Evolutionary conservation across 2,113 vertebrate genomes (phyloP), one percentile per base, ranked within the genome.

Genomic region (Chlorodrepanis virens): DNA sequence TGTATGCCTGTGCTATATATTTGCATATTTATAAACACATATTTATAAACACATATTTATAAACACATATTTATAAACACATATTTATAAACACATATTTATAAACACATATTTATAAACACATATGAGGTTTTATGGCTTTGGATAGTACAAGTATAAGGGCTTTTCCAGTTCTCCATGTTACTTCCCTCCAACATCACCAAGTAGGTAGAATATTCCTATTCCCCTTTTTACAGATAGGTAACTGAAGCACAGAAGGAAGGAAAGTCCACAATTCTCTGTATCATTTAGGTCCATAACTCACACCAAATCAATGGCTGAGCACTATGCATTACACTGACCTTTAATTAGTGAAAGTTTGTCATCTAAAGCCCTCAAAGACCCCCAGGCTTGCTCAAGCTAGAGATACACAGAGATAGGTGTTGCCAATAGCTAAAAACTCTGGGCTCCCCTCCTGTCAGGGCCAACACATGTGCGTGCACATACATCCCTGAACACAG

Each of bases 381-480:
- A 39, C 28, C 17, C 24, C 69, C 28, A 64, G 47, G 4, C 4
- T 80, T 56, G 9, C 35, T 76, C 1, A 1, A 83, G 35, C 11
- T 3, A 40, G 29, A 72, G 7, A n/a, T 20, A 29, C 47, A 37
- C 4, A 60, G 71, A 49, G 19, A 40, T 12, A 42, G 35, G 17
- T 25, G 3, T 12, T 49, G 33, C 33, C 42, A 82, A n/a, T 42
- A 35, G 21, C 14, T 74, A 59, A 16, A 56, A n/a, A 65, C 49
- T 21, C 61, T 25, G 8, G 27, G 29, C 29, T 37, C 5, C 21
- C 13, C 7, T 82, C 50, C 47, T 60, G 11, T 33, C 57, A 45
- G 33, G 11, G 10, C 12, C 23, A 31, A n/a, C 17, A 29, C 9
- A 6, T 0, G 3, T 15, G 10, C 17, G 22, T 3, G 4, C 61